These are phyloP conservation scores for Epinephelus lanceolatus DNA, from an alignment of 2,113 vertebrate genomes.

Conservation along the genomic window DNA sequence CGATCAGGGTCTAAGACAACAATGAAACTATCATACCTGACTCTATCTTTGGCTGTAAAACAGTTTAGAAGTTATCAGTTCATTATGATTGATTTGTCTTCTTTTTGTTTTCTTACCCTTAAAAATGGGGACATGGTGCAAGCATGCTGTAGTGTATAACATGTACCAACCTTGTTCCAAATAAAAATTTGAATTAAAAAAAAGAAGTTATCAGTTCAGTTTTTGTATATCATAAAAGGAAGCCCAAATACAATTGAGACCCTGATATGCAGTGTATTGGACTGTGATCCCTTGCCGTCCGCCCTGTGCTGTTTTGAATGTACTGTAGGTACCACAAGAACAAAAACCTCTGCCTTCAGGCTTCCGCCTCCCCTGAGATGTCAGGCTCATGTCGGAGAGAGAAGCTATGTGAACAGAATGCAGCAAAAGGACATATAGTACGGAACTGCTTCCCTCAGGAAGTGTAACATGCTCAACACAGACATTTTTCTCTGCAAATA, in stretches of 20 bases:
- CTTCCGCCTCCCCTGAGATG: constrained; percentile 41
- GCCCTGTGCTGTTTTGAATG: constrained; percentile 24
- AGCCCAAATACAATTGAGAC: neutral
- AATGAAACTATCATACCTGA: neutral
- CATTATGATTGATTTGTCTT: no score
- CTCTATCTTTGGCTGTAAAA: neutral
- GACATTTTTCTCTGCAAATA: neutral
- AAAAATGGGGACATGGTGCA: no score
- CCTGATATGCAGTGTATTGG: constrained; percentile 22
- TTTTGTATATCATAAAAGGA: constrained; percentile 19
- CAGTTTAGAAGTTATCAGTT: neutral
- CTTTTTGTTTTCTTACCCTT: no score
- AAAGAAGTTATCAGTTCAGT: neutral
- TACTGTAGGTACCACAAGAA: constrained; percentile 11
- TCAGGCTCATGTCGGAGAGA: constrained; percentile 5
- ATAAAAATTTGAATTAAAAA: no score
- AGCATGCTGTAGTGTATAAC: no score
- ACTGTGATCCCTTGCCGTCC: constrained; percentile 40
- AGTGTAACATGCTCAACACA: neutral
- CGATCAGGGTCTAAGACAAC: no score
- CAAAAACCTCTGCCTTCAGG: constrained; percentile 14
- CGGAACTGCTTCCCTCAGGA: constrained; percentile 15
- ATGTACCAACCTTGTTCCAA: no score
- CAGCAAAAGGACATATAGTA: constrained; percentile 25
- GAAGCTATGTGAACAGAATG: constrained; percentile 30